Base-by-base conservation (phyloP, 2,888 invertebrate genomes). In the Tachina grossa region DNA sequence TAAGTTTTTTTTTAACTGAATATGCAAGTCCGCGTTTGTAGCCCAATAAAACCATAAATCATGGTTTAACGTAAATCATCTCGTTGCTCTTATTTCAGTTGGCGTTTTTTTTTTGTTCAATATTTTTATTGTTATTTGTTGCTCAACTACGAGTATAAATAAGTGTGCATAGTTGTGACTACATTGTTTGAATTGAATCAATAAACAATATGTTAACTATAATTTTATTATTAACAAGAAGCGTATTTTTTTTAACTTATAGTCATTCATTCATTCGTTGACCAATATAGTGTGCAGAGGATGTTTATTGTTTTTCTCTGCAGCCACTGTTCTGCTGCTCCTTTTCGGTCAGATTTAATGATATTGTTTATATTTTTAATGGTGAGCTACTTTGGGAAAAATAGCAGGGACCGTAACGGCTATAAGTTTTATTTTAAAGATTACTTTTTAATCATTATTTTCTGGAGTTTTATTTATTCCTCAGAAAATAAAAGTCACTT, bases 171-270 rank as follows among this genome's bases (percentile, higher is more conserved):
- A 72, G 79, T 79, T 79, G 71, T 31, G 63, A 72, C 63, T 79
- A 22, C 55, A 72, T 80, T 85, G 85, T 76, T 83, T 71, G 22
- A 76, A 75, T 85, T 83, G 76, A 76, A 85, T 85, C 83, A 83
- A 85, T 85, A 85, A 85, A 83, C 85, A 85, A 85, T 83, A 83
- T 85, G 85, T 85, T 85, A 85, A 85, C 83, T 85, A 77, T 83
- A 85, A 85, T 80, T 85, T 85, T 85, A 85, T 85, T 83, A 85
- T 83, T 85, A 85, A 85, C 83, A 80, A 57, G 51, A 41, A 59
- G 22, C 68, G 72, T 76, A 80, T 61, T 77, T 66, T 31, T 22
- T 57, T 22, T 19, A 5, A 39, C 19, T 51, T n/a, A 74, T 41
- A 68, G 59, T 31, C 55, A 9, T 59, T 65, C 75, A 76, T 79